A percentile compares a stretch with the other conserved stretches of the same genome.
These are phyloP conservation scores for Urosaurus nigricauda DNA, from an alignment of 2,797 vertebrate species.

Conservation along the genomic window DNA sequence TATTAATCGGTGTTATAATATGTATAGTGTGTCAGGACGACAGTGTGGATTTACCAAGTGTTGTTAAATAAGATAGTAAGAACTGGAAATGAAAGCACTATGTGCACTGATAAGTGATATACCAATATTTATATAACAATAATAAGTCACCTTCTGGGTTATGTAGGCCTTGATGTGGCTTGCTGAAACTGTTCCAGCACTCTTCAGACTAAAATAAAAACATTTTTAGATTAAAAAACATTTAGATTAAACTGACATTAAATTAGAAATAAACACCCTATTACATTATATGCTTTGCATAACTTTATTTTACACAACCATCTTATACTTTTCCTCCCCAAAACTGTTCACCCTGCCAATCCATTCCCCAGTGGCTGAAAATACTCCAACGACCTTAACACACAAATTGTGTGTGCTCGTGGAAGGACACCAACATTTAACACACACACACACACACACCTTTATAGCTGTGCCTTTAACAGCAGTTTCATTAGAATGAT, in stretches of 20 bases:
- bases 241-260: slow-evolving; percentile 49
- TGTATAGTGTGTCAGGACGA: too few relatives aligned
- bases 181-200: slow-evolving; percentile 35
- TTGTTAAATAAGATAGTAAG: neutral
- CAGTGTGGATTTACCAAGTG: too few relatives aligned
- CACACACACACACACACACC: too few relatives aligned
- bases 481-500: neutral
- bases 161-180: neutral
- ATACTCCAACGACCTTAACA: slow-evolving; percentile 68
- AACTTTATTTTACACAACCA: slow-evolving; percentile 71
- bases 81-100: neutral
- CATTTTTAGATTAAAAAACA: slow-evolving; percentile 43
- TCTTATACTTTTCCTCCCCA: slow-evolving; percentile 55
- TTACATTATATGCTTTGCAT: slow-evolving; percentile 57
- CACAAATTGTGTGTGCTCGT: slow-evolving; percentile 39
- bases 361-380: slow-evolving; percentile 71
- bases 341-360: slow-evolving; percentile 27
- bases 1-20: too few relatives aligned
- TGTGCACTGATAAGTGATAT: neutral
- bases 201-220: slow-evolving; percentile 66
- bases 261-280: slow-evolving; percentile 55
- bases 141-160: slow-evolving; percentile 17
- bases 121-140: neutral
- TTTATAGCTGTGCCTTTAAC: neutral
- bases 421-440: neutral